Base-by-base conservation (phyloP, 2,113 vertebrate genomes). In the Cinclus cinclus region DNA sequence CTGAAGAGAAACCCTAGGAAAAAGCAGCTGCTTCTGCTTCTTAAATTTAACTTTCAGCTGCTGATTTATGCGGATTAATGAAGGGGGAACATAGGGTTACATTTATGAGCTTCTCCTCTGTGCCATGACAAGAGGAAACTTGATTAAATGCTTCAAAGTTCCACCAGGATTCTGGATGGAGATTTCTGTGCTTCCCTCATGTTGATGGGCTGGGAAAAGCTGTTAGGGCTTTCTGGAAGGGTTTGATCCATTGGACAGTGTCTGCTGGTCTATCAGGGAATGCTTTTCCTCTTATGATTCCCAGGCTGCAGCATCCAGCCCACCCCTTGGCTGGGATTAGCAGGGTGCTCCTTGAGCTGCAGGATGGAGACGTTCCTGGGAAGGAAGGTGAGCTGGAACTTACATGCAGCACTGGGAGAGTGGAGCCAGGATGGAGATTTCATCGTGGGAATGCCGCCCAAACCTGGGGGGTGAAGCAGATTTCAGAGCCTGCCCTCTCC, bases 361-460 rank as follows among this genome's bases (percentile, higher is more conserved):
- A 6, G 42, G 33, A 52, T 8, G 27, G 69, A 65, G 44, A 1
- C 1, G 5, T 1, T 19, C 13, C 49, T 8, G 16, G 44, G 77
- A 27, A 28, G 81, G 95, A 13, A 39, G 31, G 9, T 2, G 58
- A 52, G 82, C 58, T 33, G 88, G 85, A 8, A 98, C 99, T 99
- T 96, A 99, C 99, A 97, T 95, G 98, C 99, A 99, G 70, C 99
- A 99, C 97, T 99, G 99, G 67, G 97, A 97, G 33, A 99, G 97
- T 0, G 99, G 99, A 3, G 99, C 98, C 86, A 99, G 98, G 94
- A 99, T 99, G 96, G 99, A 99, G 94, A 98, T 68, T 68, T 99
- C 99, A 1, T 99, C 99, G 0, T 98, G 98, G 78, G 99, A 98
- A 79, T 99, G 99, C 10, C 98, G 98, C 68, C 99, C 99, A 41